A percentile compares a stretch with the other conserved stretches of the same genome.
Conservation (phyloP, 2,113 vertebrate species). For the Ardeotis arabs region DNA sequence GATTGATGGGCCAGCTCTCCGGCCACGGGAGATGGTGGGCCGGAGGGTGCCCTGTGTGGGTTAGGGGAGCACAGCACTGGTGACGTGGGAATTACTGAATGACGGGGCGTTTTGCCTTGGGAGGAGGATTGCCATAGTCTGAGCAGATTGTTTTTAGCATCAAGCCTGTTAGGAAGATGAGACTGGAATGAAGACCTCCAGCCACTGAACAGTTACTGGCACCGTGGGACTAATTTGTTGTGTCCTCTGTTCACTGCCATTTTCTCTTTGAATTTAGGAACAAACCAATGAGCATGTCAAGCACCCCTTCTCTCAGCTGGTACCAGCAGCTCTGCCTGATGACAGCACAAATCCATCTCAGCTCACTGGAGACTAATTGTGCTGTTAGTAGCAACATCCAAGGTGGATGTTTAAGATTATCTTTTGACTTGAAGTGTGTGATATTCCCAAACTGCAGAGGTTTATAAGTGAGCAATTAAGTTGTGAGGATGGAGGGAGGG, state of each 20-base stretch:
- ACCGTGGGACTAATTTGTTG: not conserved
- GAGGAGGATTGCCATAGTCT: not conserved
- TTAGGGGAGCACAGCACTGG: not conserved
- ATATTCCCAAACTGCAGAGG: not conserved
- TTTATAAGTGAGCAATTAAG: constrained; percentile 16
- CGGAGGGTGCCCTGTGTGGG: not conserved
- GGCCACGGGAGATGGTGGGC: accelerated
- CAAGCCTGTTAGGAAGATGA: not conserved
- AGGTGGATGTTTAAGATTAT: not conserved
- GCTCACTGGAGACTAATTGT: not conserved
- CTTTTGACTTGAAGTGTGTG: not conserved
- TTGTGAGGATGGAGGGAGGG: not conserved
- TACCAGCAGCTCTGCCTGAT: not conserved
- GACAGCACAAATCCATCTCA: not conserved
- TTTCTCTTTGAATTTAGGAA: not conserved
- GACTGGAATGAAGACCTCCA: not conserved
- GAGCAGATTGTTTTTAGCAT: not conserved
- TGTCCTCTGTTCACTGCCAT: not conserved
- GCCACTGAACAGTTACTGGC: not conserved
- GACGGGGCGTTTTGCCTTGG: not conserved
- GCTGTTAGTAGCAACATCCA: not conserved
- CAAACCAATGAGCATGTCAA: accelerated
- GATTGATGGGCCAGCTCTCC: not conserved
- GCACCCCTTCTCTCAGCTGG: not conserved
- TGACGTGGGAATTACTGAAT: not conserved